Evolutionary conservation across 2,113 vertebrate genomes (phyloP).

Genomic region (Phyllopteryx taeniolatus): DNA sequence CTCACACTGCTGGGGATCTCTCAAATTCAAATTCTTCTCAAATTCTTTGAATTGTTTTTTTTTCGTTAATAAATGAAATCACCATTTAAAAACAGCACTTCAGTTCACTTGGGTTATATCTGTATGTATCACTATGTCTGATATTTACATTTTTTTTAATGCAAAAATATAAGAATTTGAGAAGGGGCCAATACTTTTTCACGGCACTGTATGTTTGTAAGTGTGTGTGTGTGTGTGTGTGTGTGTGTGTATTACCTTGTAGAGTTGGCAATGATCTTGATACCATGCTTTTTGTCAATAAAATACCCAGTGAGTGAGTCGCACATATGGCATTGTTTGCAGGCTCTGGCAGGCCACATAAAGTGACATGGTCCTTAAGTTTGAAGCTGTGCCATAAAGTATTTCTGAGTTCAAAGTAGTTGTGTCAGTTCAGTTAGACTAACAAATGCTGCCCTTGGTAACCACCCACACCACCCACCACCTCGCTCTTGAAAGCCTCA

Average conservation of each 20-base stretch:
- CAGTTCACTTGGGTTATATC: too few relatives aligned
- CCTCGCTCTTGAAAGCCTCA: constrained; percentile 10
- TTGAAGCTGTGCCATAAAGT: not conserved
- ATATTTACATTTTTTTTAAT: too few relatives aligned
- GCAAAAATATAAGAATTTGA: too few relatives aligned
- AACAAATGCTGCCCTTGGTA: not conserved
- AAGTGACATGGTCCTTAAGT: not conserved
- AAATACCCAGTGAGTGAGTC: not conserved
- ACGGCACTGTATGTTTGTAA: too few relatives aligned
- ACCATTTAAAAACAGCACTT: too few relatives aligned
- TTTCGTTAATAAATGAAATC: too few relatives aligned
- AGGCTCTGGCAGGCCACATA: not conserved
- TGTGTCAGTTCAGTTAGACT: constrained; percentile 1
- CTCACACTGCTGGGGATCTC: too few relatives aligned
- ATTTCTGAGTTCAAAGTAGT: not conserved
- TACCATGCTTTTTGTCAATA: not conserved
- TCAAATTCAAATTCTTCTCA: too few relatives aligned
- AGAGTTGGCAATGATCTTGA: not conserved
- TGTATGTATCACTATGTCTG: too few relatives aligned
- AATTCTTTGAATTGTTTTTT: too few relatives aligned
- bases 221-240: too few relatives aligned
- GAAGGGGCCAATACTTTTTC: too few relatives aligned
- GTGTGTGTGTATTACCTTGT: not conserved
- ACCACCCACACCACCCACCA: not conserved
- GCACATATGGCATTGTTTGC: not conserved